Evolutionary conservation across 35 echinoderm and acorn worm genomes (phyloP), one percentile per base, ranked within the genome.

Genomic region (Hemicentrotus pulcherrimus): DNA sequence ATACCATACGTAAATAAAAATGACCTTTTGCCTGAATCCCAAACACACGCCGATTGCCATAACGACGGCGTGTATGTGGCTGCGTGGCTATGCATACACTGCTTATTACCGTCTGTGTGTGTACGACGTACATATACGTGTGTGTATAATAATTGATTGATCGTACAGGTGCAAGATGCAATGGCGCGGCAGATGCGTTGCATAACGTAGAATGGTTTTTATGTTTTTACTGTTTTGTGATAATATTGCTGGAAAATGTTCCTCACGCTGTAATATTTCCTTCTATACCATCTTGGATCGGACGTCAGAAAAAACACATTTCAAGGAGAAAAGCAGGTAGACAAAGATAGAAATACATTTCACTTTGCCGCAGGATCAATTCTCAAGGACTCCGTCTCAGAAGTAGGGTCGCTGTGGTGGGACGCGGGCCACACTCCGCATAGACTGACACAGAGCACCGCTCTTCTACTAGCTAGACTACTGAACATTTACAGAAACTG

Each of bases 41-140:
- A 90, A 90, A 90, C 88, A 90, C 9, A 41, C 32, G 88, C 32
- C 88, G 88, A 90, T 90, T 90, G 88, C 88, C 88, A 90, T 90
- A 90, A 90, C 88, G 88, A 90, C 88, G 88, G 88, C 88, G 32
- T 90, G 32, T 90, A 90, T 28, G 88, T 90, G 88, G 13, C 32
- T 46, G 88, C 65, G 65, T 55, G 65, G 50, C 50, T 86, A 22
- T 86, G 86, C 32, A 10, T 86, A 13, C 11, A 89, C 88, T 90
- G 31, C 10, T 32, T 46, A 22, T 32, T 46, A 22, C 6, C 65
- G 88, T 33, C 12, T 35, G 87, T 89, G 87, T 89, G 87, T 47
- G 46, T 90, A 90, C 88, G 32, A 78, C 4, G n/a, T n/a, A n/a
- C n/a, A n/a, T n/a, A n/a, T n/a, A n/a, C n/a, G 65, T 78, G 65